Conservation (phyloP, 2,888 invertebrate species). For the Plebejus argus region DNA sequence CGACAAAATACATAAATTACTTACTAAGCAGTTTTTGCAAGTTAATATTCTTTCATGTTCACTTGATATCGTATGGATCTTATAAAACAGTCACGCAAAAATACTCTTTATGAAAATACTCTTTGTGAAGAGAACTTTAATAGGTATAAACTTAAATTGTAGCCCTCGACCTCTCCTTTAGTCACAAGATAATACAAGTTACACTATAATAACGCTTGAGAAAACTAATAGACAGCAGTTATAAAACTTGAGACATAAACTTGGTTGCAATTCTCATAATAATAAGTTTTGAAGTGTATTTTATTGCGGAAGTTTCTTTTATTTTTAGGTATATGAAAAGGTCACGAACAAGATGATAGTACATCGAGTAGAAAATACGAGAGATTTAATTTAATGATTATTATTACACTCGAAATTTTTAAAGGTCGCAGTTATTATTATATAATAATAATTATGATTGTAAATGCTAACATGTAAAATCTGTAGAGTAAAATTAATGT, state of each 20-base stretch:
- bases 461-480: no score
- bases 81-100: neutral
- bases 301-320: constrained; percentile 3
- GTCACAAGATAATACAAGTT: neutral
- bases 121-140: neutral
- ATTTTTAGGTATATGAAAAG: neutral
- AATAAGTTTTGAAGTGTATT: constrained; percentile 9
- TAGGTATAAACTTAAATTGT: neutral
- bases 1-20: no score
- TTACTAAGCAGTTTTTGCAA: no score
- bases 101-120: neutral
- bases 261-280: constrained; percentile 1
- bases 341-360: neutral
- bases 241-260: neutral
- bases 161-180: neutral
- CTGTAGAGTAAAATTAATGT: no score
- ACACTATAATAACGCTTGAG: neutral
- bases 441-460: no score
- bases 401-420: no score
- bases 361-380: no score
- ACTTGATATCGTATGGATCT: no score
- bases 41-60: no score
- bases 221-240: neutral
- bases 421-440: no score
- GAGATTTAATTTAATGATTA: no score